Evolutionary conservation across 1,140 invertebrate genomes (phyloP).

Genomic region (Bradysia coprophila): DNA sequence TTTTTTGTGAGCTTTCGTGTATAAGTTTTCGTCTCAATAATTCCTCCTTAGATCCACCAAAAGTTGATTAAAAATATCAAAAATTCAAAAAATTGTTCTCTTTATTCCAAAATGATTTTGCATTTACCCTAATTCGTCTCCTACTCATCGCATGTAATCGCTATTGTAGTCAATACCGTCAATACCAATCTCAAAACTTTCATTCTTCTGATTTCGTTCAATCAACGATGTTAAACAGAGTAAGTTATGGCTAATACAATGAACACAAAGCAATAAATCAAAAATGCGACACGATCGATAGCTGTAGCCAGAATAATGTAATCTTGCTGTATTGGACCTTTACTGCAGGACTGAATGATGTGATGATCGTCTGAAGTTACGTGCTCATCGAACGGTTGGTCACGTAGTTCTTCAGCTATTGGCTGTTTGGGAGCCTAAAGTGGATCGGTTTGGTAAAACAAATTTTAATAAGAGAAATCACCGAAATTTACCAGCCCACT

Average conservation of each 20-base stretch:
- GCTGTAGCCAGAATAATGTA: constrained; percentile 40
- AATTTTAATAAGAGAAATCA: background rate
- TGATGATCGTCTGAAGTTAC: constrained; percentile 23
- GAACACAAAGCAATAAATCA: constrained; percentile 32
- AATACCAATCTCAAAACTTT: too few relatives aligned
- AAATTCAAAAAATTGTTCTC: too few relatives aligned
- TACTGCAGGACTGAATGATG: constrained; percentile 16
- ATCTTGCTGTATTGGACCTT: constrained; percentile 28
- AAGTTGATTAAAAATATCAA: too few relatives aligned
- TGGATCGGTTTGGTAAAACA: constrained; percentile 6
- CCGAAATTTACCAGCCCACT: constrained; percentile 8
- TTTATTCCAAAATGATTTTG: too few relatives aligned
- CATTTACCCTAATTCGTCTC: too few relatives aligned
- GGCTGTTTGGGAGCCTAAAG: constrained; percentile 14
- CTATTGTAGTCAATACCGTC: too few relatives aligned
- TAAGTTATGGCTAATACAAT: constrained; percentile 30
- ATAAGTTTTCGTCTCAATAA: too few relatives aligned
- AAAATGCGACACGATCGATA: constrained; percentile 36
- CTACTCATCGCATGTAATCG: too few relatives aligned
- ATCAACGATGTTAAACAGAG: constrained; percentile 24
- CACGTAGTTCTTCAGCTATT: constrained; percentile 22
- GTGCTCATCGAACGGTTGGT: constrained; percentile 12
- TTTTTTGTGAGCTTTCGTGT: too few relatives aligned
- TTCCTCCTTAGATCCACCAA: too few relatives aligned
- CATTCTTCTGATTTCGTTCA: too few relatives aligned